Percentiles rank a stretch among this genome's conserved stretches.
These are phyloP conservation scores for Sula dactylatra DNA, from an alignment of 2,113 vertebrate genomes.

Conservation along the genomic window DNA sequence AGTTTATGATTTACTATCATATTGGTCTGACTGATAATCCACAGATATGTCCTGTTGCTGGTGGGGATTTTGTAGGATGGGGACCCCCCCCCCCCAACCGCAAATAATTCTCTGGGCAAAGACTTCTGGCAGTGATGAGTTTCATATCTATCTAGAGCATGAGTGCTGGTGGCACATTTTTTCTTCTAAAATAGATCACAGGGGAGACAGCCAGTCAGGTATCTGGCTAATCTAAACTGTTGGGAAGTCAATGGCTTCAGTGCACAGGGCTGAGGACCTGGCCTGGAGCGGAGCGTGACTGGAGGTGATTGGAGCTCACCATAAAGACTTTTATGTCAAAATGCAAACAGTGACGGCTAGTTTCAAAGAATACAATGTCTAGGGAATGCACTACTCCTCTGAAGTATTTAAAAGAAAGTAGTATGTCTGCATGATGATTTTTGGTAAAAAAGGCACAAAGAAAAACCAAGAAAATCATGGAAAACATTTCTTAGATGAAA, in stretches of 20 bases:
- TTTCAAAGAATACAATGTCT: neutral
- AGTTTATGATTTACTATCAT: neutral
- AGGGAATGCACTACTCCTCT: neutral
- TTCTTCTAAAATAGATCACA: neutral
- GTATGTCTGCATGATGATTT: neutral
- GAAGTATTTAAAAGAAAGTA: neutral
- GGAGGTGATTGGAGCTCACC: neutral
- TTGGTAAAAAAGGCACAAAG: neutral
- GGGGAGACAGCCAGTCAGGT: neutral
- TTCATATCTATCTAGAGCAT: neutral
- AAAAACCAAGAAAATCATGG: neutral
- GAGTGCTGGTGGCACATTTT: neutral
- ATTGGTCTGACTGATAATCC: neutral
- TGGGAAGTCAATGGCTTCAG: neutral
- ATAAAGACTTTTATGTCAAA: neutral
- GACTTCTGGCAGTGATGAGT: neutral
- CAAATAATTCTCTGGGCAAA: neutral
- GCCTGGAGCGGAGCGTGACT: neutral
- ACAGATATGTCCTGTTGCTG: neutral
- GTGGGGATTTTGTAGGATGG: neutral
- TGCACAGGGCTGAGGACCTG: neutral
- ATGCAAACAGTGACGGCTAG: neutral
- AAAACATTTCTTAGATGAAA: neutral
- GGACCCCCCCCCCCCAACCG: rapidly evolving
- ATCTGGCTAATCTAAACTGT: neutral